Conservation (phyloP, 1,140 invertebrate genomes). For the Macrobrachium rosenbergii region DNA sequence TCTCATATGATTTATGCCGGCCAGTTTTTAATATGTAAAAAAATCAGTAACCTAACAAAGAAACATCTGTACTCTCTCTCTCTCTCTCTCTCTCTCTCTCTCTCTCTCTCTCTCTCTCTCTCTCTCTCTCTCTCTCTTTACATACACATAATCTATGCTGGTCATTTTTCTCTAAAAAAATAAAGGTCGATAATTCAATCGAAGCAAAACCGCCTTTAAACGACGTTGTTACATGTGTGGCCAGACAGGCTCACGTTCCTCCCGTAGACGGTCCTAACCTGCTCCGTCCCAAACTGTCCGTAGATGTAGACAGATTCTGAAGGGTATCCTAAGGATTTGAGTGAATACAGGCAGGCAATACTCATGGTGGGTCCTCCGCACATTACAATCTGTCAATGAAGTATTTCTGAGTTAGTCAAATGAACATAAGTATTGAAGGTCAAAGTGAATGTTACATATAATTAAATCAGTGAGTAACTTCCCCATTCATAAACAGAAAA, state of each 20-base stretch:
- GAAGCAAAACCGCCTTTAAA: not conserved
- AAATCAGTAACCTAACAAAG: too few species aligned
- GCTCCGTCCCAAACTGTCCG: constrained; percentile 49
- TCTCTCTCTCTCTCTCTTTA: too few species aligned
- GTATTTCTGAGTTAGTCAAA: not conserved
- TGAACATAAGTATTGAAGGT: not conserved
- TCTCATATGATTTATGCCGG: too few species aligned
- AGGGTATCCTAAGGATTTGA: constrained; percentile 34
- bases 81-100: too few species aligned
- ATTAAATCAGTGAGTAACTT: too few species aligned
- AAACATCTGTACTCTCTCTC: too few species aligned
- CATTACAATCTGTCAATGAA: constrained; percentile 23
- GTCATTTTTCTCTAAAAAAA: too few species aligned
- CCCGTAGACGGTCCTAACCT: constrained; percentile 39
- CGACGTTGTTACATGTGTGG: constrained; percentile 2
- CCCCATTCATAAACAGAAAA: too few species aligned
- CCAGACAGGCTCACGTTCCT: constrained; percentile 31
- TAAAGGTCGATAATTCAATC: too few species aligned
- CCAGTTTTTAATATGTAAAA: too few species aligned
- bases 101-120: too few species aligned
- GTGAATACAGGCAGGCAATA: constrained; percentile 25
- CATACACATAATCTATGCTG: too few species aligned
- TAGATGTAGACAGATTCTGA: constrained; percentile 27
- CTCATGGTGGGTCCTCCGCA: constrained; percentile 45
- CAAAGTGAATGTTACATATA: not conserved